Base-by-base conservation (phyloP, 1,140 invertebrate genomes). In the Cardiocondyla obscurior region DNA sequence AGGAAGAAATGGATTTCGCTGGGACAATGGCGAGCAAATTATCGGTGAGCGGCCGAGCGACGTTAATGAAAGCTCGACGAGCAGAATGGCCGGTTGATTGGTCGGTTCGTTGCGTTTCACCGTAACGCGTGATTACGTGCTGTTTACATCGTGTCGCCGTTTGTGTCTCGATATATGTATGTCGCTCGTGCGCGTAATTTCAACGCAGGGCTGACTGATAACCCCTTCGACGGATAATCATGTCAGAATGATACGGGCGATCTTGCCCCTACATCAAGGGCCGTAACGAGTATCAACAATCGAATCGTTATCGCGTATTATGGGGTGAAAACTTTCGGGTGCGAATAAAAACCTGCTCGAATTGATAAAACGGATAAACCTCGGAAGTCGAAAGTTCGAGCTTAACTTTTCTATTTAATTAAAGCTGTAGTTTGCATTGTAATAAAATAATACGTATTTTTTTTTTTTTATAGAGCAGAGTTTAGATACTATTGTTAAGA, bases 1-100 rank as follows among this genome's bases (percentile, higher is more conserved):
- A 28, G 14, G 51, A 81, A 81, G 65, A 57, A 69, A 69, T 19
- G 51, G 19, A 42, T 44, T n/a, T 70, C 39, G 36, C 39, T 57
- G 6, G 51, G 39, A 81, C 51, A 81, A 81, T 81, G 28, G 46
- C 51, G 25, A 46, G 46, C 64, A 55, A 70, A 81, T 81, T 81
- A 65, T 81, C 49, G 39, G 25, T 16, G 62, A 65, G 22, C 39
- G 60, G 30, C 14, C 60, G 22, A 25, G 6, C 44, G 36, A 7
- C 51, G 65, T 8, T 81, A 81, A 81, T 70, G 65, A 81, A 57
- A 81, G 64, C 51, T 81, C 36, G 33, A 49, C 70, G 7, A 30
- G 36, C 55, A 81, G 77, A 81, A 81, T 81, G 64, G 51, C 22
- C 25, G 5, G 60, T 44, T 81, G 77, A 81, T 81, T 70, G 51